A percentile compares a stretch with the other conserved stretches of the same genome.
These are phyloP conservation scores for Coreius guichenoti DNA, from an alignment of 2,797 vertebrate species.

Conservation along the genomic window DNA sequence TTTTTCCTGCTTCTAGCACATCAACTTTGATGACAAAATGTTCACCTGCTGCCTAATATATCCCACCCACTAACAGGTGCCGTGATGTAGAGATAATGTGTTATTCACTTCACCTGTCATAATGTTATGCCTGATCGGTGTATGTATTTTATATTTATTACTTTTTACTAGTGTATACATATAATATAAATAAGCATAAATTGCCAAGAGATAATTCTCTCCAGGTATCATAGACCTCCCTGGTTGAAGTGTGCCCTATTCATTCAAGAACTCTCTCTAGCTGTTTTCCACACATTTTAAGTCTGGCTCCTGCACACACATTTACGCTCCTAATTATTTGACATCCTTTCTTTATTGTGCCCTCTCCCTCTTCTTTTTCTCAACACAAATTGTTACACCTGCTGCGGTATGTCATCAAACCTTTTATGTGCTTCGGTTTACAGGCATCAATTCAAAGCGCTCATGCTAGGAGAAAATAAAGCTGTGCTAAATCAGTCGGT, in stretches of 20 bases:
- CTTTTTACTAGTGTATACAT: background rate
- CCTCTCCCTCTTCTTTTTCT: conserved; percentile 7
- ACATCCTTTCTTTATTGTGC: background rate
- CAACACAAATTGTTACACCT: conserved; percentile 21
- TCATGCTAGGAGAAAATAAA: conserved; percentile 33
- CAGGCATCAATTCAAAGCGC: conserved; percentile 6
- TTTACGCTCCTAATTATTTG: background rate
- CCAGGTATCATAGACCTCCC: background rate
- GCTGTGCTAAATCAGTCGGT: background rate
- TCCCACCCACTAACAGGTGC: too few relatives aligned
- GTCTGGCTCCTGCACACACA: background rate
- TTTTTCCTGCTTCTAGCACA: too few relatives aligned
- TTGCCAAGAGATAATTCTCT: background rate
- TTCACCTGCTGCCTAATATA: too few relatives aligned
- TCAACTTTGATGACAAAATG: too few relatives aligned
- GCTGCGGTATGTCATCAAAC: conserved; percentile 13
- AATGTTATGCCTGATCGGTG: too few relatives aligned
- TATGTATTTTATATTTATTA: background rate
- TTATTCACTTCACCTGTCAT: too few relatives aligned
- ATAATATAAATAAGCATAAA: too few relatives aligned
- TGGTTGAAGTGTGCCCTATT: background rate
- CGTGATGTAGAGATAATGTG: too few relatives aligned
- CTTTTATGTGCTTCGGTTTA: conserved; percentile 1
- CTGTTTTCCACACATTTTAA: background rate
- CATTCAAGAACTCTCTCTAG: background rate